Evolutionary conservation across 2,888 invertebrate species (phyloP).

Genomic region (Hydrotaea diabolus): DNA sequence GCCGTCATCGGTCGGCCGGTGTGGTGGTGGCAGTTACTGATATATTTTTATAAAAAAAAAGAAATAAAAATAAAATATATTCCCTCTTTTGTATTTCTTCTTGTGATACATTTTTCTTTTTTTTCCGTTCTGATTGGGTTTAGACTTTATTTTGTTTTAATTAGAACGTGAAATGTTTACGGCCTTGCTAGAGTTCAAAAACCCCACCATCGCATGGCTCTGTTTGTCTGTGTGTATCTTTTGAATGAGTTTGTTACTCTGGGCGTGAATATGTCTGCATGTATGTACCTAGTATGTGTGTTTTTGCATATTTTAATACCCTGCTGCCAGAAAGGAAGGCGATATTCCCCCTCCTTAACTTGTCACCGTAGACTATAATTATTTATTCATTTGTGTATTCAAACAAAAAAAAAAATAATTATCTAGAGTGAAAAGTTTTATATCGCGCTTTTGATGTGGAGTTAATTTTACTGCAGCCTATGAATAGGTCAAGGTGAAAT

Average conservation of each 20-base stretch:
- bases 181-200: slow-evolving; percentile 67
- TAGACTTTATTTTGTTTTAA: slow-evolving; percentile 60
- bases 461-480: no score
- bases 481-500: no score
- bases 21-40: background rate
- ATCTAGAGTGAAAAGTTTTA: no score
- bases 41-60: background rate
- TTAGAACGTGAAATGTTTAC: slow-evolving; percentile 65
- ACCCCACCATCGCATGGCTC: slow-evolving; percentile 39
- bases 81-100: slow-evolving; percentile 25
- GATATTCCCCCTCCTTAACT: no score
- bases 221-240: background rate
- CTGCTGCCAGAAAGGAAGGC: background rate
- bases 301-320: slow-evolving; percentile 22
- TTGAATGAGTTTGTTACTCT: slow-evolving; percentile 8
- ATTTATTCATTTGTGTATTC: no score
- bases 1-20: background rate
- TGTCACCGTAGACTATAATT: no score
- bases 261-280: background rate
- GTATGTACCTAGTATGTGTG: no score
- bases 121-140: slow-evolving; percentile 56
- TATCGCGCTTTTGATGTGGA: no score
- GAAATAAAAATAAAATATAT: background rate
- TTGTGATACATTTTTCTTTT: background rate
- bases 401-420: no score